Base-by-base conservation (phyloP, 2,888 invertebrate genomes). In the Ptychoptera albimana region DNA sequence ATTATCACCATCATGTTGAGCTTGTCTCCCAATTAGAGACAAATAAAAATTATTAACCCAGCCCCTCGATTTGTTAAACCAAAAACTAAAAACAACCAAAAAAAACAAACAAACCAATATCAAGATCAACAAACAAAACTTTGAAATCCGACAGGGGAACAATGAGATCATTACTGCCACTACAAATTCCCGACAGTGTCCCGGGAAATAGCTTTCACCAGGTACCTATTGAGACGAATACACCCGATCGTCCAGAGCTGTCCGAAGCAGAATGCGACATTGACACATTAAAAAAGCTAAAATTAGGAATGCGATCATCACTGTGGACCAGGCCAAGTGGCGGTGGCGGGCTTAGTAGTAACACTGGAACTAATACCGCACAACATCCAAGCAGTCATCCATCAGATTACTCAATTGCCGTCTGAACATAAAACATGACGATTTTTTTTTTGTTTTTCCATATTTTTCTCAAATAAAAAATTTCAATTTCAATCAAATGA, bases 331-430 rank as follows among this genome's bases (percentile, higher is more conserved):
- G 78, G 50, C 78, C 78, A 34, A 45, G 37, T 13, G 43, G 43
- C 13, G 47, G 47, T 35, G 43, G 47, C n/a, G 42, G 42, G n/a
- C 35, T 31, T 40, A 40, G 15, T 13, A 40, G 31, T 15, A 32
- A 32, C 11, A 32, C 30, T 40, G 31, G 44, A 32, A 32, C 30
- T 6, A 32, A 32, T 40, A 32, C 52, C 66, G 60, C 51, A 41
- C 59, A 56, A 48, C 70, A 70, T 53, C 68, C 72, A 52, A 66
- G 69, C 50, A 71, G 70, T 54, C 75, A 76, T 54, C 75, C 77
- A 54, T 77, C 79, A 53, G 80, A 80, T 64, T 80, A 80, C 60
- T 80, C 80, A 48, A 80, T 80, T 65, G 79, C 80, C 51, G 80
- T 81, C 61, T 80, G 75, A 73, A 58, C 30, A 32, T 40, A 15